Percentiles rank a stretch among this genome's conserved stretches.
These are phyloP conservation scores for Hippocampus barbouri DNA, from an alignment of 2,113 vertebrate genomes.

Conservation along the genomic window DNA sequence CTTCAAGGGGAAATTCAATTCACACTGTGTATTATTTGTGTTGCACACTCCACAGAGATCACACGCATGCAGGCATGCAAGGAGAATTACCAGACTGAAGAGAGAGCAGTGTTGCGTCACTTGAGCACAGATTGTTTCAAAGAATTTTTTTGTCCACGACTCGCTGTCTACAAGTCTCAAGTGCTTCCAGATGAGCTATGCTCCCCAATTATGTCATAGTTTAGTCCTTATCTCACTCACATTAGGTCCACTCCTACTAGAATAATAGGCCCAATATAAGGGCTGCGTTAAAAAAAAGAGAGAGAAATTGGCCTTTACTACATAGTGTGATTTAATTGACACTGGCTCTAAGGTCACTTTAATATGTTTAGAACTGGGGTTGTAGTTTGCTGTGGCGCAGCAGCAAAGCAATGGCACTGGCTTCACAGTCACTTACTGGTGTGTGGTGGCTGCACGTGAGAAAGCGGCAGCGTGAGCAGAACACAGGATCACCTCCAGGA, in stretches of 20 bases:
- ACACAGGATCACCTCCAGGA: constrained; percentile 73
- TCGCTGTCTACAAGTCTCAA: too few relatives aligned
- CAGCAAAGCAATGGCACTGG: neutral
- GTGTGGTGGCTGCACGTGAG: constrained; percentile 24
- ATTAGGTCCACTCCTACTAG: too few relatives aligned
- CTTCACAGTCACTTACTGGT: constrained; percentile 24
- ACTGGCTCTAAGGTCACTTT: too few relatives aligned
- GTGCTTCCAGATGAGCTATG: too few relatives aligned
- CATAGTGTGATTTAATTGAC: too few relatives aligned
- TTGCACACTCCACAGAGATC: neutral
- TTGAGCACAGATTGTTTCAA: neutral
- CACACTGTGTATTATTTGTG: neutral
- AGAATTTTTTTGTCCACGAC: too few relatives aligned
- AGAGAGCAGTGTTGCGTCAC: neutral
- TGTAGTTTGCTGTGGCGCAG: neutral
- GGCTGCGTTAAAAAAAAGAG: too few relatives aligned
- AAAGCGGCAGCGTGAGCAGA: constrained; percentile 68
- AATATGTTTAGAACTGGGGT: neutral
- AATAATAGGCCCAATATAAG: too few relatives aligned
- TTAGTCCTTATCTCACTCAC: too few relatives aligned
- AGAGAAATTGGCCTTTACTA: too few relatives aligned
- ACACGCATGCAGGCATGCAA: neutral
- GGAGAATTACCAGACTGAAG: too few relatives aligned
- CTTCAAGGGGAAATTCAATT: neutral
- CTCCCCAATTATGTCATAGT: too few relatives aligned